Evolutionary conservation across 2,888 invertebrate species (phyloP), one percentile per base, ranked within the genome.

Genomic region (Bombylius major): DNA sequence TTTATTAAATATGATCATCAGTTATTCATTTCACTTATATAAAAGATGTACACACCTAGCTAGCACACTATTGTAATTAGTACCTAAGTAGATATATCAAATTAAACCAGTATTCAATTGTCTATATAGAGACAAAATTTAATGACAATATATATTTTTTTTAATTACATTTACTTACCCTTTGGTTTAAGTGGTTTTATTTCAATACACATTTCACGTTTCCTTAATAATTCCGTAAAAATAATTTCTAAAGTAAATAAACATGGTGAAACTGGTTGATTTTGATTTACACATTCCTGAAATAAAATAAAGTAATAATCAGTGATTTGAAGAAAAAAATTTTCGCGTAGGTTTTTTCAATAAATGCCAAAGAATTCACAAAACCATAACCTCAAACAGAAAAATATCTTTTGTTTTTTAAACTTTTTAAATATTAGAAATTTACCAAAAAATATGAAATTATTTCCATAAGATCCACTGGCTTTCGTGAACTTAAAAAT

Each of bases 181-280:
- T 75, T 66, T 23, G 79, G 79, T 67, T 82, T 82, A 58, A 82
- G 67, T 49, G 82, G 81, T 33, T 78, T 70, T 51, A 82, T 73
- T 68, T 81, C 79, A 59, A 82, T 76, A 58, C 78, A 76, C 77
- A 87, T 79, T 63, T 83, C 82, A 45, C 80, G 79, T 58, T 85
- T 78, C 67, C 80, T 83, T 23, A 88, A 68, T 54, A 88, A 69
- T 66, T 82, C 83, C 32, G 78, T 77, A 67, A 88, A 89, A 66
- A 89, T 80, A 50, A 83, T 78, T 73, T 88, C 87, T 60, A 87
- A 69, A 31, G 86, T 82, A 51, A 86, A 77, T 63, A 88, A 75
- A 60, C 82, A 78, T 55, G 84, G 76, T 60, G 78, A 77, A 51
- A 73, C 65, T 61, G 75, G 70, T 60, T 66, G 67, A 56, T 75